Evolutionary conservation across 1,140 invertebrate species (phyloP), one percentile per base, ranked within the genome.

Genomic region (Brachystomella parvula): DNA sequence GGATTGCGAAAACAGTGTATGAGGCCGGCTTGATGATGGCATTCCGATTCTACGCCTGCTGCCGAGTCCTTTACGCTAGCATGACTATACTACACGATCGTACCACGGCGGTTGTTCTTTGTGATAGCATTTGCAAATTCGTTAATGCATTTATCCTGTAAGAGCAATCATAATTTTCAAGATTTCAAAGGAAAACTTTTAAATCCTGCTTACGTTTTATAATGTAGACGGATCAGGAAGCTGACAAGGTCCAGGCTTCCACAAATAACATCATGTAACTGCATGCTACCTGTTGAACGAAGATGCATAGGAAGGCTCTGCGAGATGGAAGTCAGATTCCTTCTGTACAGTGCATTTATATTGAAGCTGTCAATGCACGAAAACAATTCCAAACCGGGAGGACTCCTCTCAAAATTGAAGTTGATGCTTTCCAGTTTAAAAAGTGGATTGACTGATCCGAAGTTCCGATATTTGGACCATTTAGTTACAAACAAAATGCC

Each of bases 31-130:
- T 69, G n/a, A 65, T 69, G 58, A 19, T 67, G 2, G 60, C 65
- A 9, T 69, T 72, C 62, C 49, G 71, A 35, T 72, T 72, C 28
- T 72, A 72, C 53, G 67, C 67, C 19, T 65, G 65, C n/a, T 72
- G 71, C 47, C 63, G 67, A 0, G 65, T 69, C 6, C 1, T 72
- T n/a, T 69, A 66, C 47, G 61, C 70, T 15, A 66, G 35, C 26
- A 21, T 61, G 57, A 57, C 17, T 24, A n/a, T 15, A 19, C 2
- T 64, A 12, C 39, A 53, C 26, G 31, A 66, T 44, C 1, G 0
- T 6, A 29, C 19, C 0, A 31, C 29, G 12, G 28, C 28, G 39
- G 24, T 9, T 56, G 26, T 15, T 9, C 26, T 56, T 21, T 56
- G 12, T 6, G 19, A 56, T 9, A 12, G 12, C 53, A 6, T 56